phyloP scores from a whole-genome alignment of 2,888 invertebrate species.

The Phragmatobia fuliginosa region DNA sequence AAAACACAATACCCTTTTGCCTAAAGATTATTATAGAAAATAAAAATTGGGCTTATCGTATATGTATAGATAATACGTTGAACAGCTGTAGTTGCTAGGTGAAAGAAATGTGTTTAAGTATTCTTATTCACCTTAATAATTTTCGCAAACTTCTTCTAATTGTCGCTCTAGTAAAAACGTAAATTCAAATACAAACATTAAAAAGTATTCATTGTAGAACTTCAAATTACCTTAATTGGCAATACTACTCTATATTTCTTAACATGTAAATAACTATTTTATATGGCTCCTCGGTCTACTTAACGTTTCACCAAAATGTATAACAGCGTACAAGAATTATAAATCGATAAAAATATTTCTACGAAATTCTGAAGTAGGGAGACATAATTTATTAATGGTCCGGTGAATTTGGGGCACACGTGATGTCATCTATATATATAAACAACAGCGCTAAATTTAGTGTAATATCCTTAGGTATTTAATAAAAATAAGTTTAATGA shows the following conservation, averaged over 20 bases:
- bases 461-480: neutral
- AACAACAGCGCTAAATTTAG: constrained; percentile 5
- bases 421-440: constrained; percentile 11
- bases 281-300: neutral
- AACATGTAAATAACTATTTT: neutral
- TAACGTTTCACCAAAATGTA: neutral
- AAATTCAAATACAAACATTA: neutral
- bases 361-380: neutral
- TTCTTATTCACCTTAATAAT: neutral
- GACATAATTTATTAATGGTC: constrained; percentile 1
- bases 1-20: constrained; percentile 61
- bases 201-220: neutral
- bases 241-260: neutral
- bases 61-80: neutral
- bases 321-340: neutral
- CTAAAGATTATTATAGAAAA: constrained; percentile 31
- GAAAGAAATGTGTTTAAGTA: neutral
- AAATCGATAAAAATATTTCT: neutral
- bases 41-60: constrained; percentile 5
- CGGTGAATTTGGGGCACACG: constrained; percentile 5
- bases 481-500: constrained; percentile 9
- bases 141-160: too few relatives aligned
- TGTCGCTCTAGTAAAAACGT: too few relatives aligned
- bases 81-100: constrained; percentile 7
- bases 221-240: neutral